Percentiles rank a stretch among this genome's conserved stretches.
phyloP scores from a whole-genome alignment of 2,888 invertebrate genomes.

The Plusia festucae region DNA sequence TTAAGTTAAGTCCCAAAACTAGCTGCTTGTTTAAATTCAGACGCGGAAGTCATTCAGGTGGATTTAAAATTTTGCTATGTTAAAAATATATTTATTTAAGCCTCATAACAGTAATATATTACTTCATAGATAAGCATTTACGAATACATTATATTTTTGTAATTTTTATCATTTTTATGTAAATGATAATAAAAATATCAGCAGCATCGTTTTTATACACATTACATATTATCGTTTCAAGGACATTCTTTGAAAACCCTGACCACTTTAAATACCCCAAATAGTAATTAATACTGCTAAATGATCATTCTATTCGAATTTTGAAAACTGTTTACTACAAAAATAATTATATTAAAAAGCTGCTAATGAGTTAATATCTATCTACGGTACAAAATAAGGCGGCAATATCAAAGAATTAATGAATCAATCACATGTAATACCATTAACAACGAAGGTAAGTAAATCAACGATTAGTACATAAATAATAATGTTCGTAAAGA shows the following conservation, averaged over 20 bases:
- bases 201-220: neutral
- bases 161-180: neutral
- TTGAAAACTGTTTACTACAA: too few relatives aligned
- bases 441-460: constrained; percentile 14
- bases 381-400: neutral
- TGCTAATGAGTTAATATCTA: neutral
- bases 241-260: constrained; percentile 5
- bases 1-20: constrained; percentile 3
- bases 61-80: constrained; percentile 10
- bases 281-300: constrained; percentile 1
- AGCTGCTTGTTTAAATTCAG: constrained; percentile 5
- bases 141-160: neutral
- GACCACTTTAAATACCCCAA: neutral
- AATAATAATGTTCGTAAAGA: constrained; percentile 38
- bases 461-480: constrained; percentile 32
- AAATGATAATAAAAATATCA: constrained; percentile 14
- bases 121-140: neutral
- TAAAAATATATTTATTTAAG: constrained; percentile 1
- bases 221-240: constrained; percentile 8
- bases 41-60: constrained; percentile 18
- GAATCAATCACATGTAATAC: constrained; percentile 4
- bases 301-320: neutral
- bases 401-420: neutral
- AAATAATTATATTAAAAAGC: neutral
- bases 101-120: constrained; percentile 10